These are phyloP conservation scores for Sabellastarte sp. DNA, from an alignment of 2,888 invertebrate genomes.

Conservation along the genomic window DNA sequence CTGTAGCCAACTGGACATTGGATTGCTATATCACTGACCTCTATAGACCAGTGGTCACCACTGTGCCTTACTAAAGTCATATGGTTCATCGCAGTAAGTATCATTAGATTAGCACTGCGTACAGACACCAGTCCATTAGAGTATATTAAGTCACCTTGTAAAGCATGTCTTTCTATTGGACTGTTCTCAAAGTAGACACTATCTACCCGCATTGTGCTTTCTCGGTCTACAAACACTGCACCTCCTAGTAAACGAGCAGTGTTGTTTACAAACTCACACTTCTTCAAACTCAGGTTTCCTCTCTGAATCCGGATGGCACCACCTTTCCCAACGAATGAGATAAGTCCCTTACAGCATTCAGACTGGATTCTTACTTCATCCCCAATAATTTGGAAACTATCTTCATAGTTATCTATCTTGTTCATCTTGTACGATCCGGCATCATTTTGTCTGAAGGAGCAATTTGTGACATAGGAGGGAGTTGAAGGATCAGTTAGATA, in stretches of 20 bases:
- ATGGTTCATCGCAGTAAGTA: constrained; percentile 24
- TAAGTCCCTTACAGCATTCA: constrained; percentile 29
- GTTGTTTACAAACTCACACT: constrained; percentile 28
- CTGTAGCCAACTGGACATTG: constrained; percentile 31
- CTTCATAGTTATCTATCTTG: constrained; percentile 7
- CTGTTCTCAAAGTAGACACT: constrained; percentile 19
- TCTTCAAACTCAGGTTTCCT: constrained; percentile 20
- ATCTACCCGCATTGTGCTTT: constrained; percentile 14
- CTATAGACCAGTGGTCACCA: constrained; percentile 34
- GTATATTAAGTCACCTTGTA: constrained; percentile 27
- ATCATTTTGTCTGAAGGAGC: constrained; percentile 21
- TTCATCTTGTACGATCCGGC: constrained; percentile 22
- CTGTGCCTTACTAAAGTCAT: constrained; percentile 27
- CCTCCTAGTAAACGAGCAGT: constrained; percentile 33
- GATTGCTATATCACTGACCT: constrained; percentile 24
- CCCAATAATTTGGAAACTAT: constrained; percentile 21
- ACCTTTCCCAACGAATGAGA: constrained; percentile 32
- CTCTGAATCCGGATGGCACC: constrained; percentile 31
- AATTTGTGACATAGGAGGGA: constrained; percentile 18
- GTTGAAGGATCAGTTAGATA: constrained; percentile 11
- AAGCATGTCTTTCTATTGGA: constrained; percentile 15
- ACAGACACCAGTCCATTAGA: constrained; percentile 26
- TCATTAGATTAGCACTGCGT: constrained; percentile 12
- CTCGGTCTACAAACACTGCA: constrained; percentile 27
- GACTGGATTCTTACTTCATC: constrained; percentile 32